Evolutionary conservation across 35 echinoderm and acorn worm species (phyloP).

Genomic region (Patiria miniata): DNA sequence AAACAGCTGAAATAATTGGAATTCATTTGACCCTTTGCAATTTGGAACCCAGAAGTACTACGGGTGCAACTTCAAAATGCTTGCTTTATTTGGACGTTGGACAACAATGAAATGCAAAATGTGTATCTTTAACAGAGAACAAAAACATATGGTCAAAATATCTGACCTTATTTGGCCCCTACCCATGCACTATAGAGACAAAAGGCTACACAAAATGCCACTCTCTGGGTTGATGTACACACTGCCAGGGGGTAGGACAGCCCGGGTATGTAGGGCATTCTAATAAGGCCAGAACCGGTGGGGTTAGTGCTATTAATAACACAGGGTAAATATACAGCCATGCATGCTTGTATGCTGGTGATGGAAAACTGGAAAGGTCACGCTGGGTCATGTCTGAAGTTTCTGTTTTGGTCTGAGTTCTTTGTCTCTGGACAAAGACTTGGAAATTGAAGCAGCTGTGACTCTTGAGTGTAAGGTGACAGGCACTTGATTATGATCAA

Average conservation of each 20-base stretch:
- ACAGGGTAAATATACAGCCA: background rate
- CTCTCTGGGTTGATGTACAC: background rate
- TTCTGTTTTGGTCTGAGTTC: background rate
- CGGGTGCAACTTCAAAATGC: background rate
- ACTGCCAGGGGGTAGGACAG: background rate
- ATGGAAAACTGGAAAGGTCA: background rate
- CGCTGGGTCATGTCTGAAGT: background rate
- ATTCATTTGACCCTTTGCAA: too few species aligned
- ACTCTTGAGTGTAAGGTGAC: background rate
- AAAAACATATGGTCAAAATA: background rate
- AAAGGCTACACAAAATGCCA: background rate
- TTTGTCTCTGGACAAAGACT: background rate
- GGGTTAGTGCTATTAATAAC: background rate
- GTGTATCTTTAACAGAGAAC: background rate
- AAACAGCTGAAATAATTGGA: too few species aligned
- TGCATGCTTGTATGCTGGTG: background rate
- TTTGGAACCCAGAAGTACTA: too few species aligned
- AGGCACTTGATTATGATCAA: background rate
- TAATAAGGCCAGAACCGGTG: background rate
- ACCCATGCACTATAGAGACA: background rate
- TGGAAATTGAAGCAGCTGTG: background rate
- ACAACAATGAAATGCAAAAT: background rate
- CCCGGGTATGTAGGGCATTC: background rate
- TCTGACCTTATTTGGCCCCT: slow-evolving; percentile 21
- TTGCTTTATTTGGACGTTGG: background rate